Conservation (phyloP, 1,140 invertebrate species). For the Halictus rubicundus region DNA sequence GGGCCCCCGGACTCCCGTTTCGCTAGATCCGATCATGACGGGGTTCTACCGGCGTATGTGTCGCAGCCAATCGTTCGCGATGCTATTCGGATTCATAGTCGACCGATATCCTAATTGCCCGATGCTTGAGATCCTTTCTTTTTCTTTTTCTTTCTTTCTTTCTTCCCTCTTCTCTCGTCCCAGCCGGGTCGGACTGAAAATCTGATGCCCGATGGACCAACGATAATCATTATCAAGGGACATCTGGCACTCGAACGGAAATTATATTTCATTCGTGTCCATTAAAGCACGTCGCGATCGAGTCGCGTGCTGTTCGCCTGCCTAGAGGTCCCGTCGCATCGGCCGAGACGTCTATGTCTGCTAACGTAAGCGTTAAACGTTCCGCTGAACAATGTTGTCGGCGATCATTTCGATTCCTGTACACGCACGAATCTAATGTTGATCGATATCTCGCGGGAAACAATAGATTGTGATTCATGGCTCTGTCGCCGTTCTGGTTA, state of each 20-base stretch:
- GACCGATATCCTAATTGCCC: conserved; percentile 26
- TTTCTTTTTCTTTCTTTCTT: not conserved
- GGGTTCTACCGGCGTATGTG: conserved; percentile 49
- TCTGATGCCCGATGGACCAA: not conserved
- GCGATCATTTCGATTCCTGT: not conserved
- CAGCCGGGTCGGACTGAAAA: not conserved
- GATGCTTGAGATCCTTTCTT: not conserved
- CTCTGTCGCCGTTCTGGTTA: not conserved
- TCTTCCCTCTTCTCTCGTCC: too few species aligned
- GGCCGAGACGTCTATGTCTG: not conserved
- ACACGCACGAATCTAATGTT: not conserved
- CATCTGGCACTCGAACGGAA: not conserved
- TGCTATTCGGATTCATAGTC: conserved; percentile 44
- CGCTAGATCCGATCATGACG: conserved; percentile 52
- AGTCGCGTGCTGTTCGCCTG: too few species aligned
- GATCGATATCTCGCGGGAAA: not conserved
- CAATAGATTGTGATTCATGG: conserved; percentile 1
- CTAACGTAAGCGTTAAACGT: not conserved
- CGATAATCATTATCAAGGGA: not conserved
- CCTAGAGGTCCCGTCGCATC: not conserved
- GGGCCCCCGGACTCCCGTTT: not conserved
- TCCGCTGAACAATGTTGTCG: not conserved
- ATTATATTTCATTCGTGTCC: not conserved
- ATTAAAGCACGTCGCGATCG: not conserved
- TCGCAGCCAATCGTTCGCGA: conserved; percentile 35